Conservation (phyloP, 2,113 vertebrate species). For the Physeter macrocephalus region DNA sequence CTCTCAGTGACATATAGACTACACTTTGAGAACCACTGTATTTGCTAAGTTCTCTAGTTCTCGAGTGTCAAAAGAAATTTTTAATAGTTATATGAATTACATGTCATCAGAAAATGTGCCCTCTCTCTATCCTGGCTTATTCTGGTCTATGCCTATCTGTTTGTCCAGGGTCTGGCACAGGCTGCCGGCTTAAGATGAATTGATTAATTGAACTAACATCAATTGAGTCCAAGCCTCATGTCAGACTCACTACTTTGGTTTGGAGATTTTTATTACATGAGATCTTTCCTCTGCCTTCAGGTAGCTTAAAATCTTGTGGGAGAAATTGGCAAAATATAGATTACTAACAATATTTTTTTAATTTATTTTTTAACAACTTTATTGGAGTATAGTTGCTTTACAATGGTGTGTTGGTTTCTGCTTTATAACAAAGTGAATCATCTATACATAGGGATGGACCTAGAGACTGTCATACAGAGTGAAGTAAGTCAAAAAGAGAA, state of each 20-base stretch:
- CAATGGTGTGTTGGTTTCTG: too few relatives aligned
- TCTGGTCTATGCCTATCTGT: neutral
- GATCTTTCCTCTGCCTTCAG: neutral
- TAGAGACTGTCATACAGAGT: too few relatives aligned
- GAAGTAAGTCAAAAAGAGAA: too few relatives aligned
- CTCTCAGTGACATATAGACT: neutral
- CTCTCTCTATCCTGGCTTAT: neutral
- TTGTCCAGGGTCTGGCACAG: neutral
- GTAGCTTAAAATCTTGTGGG: neutral
- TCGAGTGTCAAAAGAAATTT: neutral
- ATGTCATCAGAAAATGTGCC: neutral
- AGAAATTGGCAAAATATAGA: neutral
- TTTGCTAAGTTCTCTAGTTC: neutral
- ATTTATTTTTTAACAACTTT: too few relatives aligned
- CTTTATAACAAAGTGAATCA: too few relatives aligned
- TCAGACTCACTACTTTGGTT: neutral
- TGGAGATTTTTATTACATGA: neutral
- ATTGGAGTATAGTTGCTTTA: too few relatives aligned
- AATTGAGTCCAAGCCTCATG: neutral
- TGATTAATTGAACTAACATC: neutral
- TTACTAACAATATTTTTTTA: neutral
- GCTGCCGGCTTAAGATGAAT: neutral
- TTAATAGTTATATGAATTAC: neutral
- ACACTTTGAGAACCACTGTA: neutral
- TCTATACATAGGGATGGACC: too few relatives aligned